Evolutionary conservation across 2,888 invertebrate species (phyloP).

Genomic region (Calliphora vomitoria): DNA sequence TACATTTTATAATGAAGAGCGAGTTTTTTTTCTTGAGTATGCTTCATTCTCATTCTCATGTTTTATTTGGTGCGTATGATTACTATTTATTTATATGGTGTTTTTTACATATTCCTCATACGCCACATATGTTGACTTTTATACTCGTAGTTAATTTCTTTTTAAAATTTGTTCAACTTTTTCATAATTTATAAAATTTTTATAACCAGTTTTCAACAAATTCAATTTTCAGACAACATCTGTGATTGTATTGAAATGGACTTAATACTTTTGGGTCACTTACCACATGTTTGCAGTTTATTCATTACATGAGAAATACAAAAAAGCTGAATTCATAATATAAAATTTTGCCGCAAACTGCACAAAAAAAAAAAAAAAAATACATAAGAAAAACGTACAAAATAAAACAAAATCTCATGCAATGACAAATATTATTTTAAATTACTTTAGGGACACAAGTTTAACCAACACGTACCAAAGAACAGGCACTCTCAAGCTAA

Average conservation of each 20-base stretch:
- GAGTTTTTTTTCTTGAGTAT: no score
- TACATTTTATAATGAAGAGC: no score
- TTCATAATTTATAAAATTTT: neutral
- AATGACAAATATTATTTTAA: conserved; percentile 69
- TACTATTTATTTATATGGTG: neutral
- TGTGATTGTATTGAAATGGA: neutral
- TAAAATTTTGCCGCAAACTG: conserved; percentile 7
- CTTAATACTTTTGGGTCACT: conserved; percentile 38
- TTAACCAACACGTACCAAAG: conserved; percentile 45
- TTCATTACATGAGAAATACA: neutral
- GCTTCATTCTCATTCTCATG: neutral
- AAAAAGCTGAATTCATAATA: neutral
- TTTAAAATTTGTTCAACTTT: no score
- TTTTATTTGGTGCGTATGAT: conserved; percentile 8
- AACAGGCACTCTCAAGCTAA: neutral
- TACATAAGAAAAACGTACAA: conserved; percentile 10
- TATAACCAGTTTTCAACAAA: neutral
- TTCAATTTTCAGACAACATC: neutral
- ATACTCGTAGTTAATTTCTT: neutral
- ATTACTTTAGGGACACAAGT: conserved; percentile 62
- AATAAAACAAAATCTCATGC: conserved; percentile 43
- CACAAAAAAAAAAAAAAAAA: neutral
- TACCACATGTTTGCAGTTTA: conserved; percentile 11
- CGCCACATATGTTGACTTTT: neutral
- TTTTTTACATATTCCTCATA: neutral